These are phyloP conservation scores for Pristionchus exspectatus DNA, from an alignment of 2,888 invertebrate genomes.

Conservation along the genomic window DNA sequence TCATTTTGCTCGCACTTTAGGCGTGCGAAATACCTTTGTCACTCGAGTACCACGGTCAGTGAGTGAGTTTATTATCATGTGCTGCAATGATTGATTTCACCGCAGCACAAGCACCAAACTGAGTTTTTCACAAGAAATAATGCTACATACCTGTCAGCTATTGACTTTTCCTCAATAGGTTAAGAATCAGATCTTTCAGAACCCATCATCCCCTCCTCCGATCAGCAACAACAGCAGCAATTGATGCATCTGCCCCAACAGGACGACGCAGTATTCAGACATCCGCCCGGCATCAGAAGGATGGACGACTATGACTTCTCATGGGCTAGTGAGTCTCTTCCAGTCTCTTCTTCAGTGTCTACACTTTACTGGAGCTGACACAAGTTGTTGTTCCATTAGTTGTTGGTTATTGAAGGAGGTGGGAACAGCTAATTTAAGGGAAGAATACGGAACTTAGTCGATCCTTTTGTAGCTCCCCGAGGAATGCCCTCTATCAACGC, in stretches of 20 bases:
- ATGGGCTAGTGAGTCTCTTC: background rate
- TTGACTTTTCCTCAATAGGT: background rate
- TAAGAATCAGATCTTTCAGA: background rate
- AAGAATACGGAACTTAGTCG: background rate
- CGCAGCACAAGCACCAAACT: background rate
- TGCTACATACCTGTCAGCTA: background rate
- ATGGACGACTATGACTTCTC: constrained; percentile 49
- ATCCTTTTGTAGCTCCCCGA: background rate
- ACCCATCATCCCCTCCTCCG: background rate
- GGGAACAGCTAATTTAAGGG: too few species aligned
- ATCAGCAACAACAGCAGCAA: background rate
- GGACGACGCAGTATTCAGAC: constrained; percentile 4
- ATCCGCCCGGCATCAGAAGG: background rate
- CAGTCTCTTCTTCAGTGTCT: background rate
- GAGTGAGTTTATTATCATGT: background rate
- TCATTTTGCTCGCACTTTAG: background rate
- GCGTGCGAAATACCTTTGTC: background rate
- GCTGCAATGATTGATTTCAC: background rate
- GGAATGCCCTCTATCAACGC: constrained; percentile 11
- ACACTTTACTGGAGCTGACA: too few species aligned
- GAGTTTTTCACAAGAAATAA: background rate
- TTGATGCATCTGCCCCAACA: constrained; percentile 5
- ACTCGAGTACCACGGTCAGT: background rate
- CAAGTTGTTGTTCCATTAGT: too few species aligned
- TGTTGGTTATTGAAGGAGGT: too few species aligned